Conservation (phyloP, 2,797 vertebrate genomes). For the Ptychadena robeensis region DNA sequence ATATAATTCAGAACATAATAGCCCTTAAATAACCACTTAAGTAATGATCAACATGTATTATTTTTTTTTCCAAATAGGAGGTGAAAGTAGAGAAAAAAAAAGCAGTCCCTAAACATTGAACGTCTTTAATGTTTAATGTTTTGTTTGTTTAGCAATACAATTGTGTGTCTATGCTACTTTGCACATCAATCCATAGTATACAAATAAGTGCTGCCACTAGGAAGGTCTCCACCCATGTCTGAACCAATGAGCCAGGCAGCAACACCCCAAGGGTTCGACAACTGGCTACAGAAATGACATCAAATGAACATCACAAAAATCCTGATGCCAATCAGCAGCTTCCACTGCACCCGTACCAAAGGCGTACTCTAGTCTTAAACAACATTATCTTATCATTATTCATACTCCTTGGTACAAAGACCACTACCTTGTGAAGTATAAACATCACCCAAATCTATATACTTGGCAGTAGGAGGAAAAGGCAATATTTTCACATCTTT, state of each 20-base stretch:
- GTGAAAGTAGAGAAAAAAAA: background rate
- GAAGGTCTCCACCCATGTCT: background rate
- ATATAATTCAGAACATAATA: too few relatives aligned
- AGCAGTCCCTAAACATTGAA: background rate
- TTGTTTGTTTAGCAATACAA: constrained; percentile 22
- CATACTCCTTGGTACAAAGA: too few relatives aligned
- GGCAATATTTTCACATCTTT: too few relatives aligned
- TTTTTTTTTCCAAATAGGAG: background rate
- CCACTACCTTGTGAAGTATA: too few relatives aligned
- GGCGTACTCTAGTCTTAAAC: too few relatives aligned
- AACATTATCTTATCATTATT: too few relatives aligned
- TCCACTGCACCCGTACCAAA: too few relatives aligned
- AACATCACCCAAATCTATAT: too few relatives aligned
- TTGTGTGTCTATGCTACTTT: background rate
- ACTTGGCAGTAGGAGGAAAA: too few relatives aligned
- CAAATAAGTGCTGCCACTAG: constrained; percentile 15
- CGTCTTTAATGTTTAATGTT: background rate
- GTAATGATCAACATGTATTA: background rate
- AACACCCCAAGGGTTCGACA: constrained; percentile 8
- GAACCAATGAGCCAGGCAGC: background rate
- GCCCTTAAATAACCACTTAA: too few relatives aligned
- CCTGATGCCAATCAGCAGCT: background rate
- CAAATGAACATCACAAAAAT: background rate
- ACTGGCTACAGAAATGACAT: background rate
- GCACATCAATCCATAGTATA: background rate